These are phyloP conservation scores for Coecobrya sp. DNA, from an alignment of 2,888 invertebrate genomes.

Conservation along the genomic window DNA sequence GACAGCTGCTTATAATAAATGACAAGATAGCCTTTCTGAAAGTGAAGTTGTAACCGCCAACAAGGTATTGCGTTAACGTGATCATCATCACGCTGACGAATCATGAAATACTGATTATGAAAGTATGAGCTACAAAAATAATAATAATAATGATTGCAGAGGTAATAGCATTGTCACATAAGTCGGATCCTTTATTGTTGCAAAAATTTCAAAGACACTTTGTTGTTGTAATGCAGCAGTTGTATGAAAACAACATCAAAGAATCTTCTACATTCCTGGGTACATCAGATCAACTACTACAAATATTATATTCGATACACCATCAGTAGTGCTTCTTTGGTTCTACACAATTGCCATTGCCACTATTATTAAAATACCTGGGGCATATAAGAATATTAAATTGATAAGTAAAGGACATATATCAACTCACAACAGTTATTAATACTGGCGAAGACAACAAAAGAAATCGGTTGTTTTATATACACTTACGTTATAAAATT, in stretches of 20 bases:
- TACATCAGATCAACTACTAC: background rate
- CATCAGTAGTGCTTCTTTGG: background rate
- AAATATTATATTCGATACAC: background rate
- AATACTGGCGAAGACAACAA: background rate
- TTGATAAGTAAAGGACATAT: conserved; percentile 4
- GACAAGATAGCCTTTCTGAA: background rate
- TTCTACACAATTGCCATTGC: background rate
- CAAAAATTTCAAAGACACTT: conserved; percentile 25
- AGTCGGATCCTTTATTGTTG: background rate
- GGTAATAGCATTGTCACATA: conserved; percentile 28
- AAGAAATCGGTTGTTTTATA: background rate
- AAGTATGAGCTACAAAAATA: conserved; percentile 36
- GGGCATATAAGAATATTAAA: conserved; percentile 23
- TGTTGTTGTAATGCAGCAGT: background rate
- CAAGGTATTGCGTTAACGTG: conserved; percentile 13
- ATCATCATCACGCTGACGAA: conserved; percentile 8
- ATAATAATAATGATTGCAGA: background rate
- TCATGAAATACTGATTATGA: conserved; percentile 31
- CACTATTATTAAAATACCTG: background rate
- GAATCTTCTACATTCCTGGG: background rate
- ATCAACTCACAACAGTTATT: background rate
- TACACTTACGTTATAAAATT: no score
- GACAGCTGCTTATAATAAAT: conserved; percentile 37
- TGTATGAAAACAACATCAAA: conserved; percentile 32
- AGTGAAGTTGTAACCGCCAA: background rate